phyloP scores from a whole-genome alignment of 2,113 vertebrate species.

The Eulacestoma nigropectus region DNA sequence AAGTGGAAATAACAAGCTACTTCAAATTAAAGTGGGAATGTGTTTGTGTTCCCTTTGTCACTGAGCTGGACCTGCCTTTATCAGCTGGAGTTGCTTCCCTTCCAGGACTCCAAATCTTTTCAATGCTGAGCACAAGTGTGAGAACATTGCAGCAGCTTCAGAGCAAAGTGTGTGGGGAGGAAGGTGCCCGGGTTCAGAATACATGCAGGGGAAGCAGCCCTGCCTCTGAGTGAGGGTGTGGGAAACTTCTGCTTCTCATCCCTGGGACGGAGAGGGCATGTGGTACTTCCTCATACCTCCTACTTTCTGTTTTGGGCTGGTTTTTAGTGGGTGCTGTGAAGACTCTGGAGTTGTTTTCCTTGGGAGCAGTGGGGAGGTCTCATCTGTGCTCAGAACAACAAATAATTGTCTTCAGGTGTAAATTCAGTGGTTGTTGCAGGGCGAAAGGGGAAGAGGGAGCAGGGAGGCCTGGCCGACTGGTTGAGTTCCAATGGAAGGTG shows the following conservation, averaged over 20 bases:
- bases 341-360: not conserved
- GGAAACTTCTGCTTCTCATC: not conserved
- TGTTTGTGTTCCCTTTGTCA: not conserved
- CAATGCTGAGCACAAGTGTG: not conserved
- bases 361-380: not conserved
- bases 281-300: not conserved
- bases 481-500: not conserved
- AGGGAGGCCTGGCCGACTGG: not conserved
- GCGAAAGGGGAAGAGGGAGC: not conserved
- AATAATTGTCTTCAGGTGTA: not conserved
- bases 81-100: not conserved
- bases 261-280: not conserved
- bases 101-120: not conserved
- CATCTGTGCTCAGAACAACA: not conserved
- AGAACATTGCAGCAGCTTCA: not conserved
- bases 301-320: not conserved
- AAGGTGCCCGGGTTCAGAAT: not conserved
- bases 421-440: not conserved
- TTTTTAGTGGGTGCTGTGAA: not conserved
- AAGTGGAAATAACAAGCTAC: not conserved
- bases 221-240: not conserved
- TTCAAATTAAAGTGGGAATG: not conserved
- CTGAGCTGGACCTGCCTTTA: not conserved
- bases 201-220: not conserved
- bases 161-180: not conserved